Percentiles rank a stretch among this genome's conserved stretches.
These are phyloP conservation scores for Macropis europaea DNA, from an alignment of 2,888 invertebrate species.

Conservation along the genomic window DNA sequence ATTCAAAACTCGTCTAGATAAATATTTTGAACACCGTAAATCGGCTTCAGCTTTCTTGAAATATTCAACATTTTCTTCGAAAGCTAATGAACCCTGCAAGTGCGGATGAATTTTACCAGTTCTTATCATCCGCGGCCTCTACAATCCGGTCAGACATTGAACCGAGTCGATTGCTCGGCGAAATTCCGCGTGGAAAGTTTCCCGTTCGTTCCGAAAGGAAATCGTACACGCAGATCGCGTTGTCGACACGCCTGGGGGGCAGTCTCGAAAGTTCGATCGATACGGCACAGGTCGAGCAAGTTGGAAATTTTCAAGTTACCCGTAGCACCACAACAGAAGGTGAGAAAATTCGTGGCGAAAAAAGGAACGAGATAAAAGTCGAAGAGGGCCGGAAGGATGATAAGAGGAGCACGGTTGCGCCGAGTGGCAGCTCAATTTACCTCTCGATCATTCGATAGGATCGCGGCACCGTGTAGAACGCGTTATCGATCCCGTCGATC, in stretches of 20 bases:
- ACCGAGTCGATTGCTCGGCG: not conserved
- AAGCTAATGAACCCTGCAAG: too few species aligned
- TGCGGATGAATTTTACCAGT: too few species aligned
- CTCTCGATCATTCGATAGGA: constrained; percentile 55
- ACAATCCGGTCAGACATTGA: too few species aligned
- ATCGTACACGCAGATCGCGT: constrained; percentile 49
- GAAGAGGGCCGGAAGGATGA: too few species aligned
- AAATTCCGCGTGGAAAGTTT: constrained; percentile 48
- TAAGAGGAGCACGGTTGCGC: constrained; percentile 48
- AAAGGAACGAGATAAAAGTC: too few species aligned
- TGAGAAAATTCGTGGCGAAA: too few species aligned
- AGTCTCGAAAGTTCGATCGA: constrained; percentile 47
- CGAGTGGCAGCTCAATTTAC: constrained; percentile 66
- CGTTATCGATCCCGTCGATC: constrained; percentile 59
- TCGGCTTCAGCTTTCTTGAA: too few species aligned
- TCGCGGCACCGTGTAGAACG: constrained; percentile 42
- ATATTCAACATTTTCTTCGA: too few species aligned
- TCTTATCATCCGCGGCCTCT: too few species aligned
- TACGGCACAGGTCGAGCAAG: constrained; percentile 37
- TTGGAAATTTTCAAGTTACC: constrained; percentile 44
- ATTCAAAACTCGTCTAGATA: too few species aligned
- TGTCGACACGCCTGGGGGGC: constrained; percentile 40
- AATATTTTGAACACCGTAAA: too few species aligned
- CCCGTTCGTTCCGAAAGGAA: constrained; percentile 48
- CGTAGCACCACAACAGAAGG: too few species aligned